A percentile compares a stretch with the other conserved stretches of the same genome.
Evolutionary conservation across 2,888 invertebrate species (phyloP).

Genomic region (Chalcosyrphus nemorum): DNA sequence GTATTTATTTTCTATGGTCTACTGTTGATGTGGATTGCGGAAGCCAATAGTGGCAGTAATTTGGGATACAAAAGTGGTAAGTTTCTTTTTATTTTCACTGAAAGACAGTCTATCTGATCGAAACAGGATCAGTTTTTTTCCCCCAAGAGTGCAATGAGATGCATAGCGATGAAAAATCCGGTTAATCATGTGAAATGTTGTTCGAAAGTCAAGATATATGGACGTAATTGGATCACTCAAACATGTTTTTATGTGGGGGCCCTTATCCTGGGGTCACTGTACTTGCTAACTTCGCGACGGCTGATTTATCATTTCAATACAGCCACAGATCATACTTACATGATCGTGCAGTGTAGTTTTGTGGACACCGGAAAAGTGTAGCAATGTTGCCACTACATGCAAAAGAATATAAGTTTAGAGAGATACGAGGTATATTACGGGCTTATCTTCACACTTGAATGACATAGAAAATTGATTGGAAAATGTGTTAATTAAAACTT

Average conservation of each 20-base stretch:
- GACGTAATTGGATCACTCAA: neutral
- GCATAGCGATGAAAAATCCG: neutral
- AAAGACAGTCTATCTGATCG: neutral
- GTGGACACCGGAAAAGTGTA: neutral
- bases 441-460: neutral
- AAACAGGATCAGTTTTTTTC: neutral
- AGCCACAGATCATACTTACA: neutral
- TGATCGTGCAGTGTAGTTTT: neutral
- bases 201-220: neutral
- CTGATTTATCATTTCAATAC: neutral
- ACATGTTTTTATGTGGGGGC: neutral
- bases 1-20: constrained; percentile 33
- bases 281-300: neutral
- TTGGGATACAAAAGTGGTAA: constrained; percentile 46
- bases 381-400: neutral
- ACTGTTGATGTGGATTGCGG: constrained; percentile 36
- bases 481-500: neutral
- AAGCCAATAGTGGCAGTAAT: constrained; percentile 52
- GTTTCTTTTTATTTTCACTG: constrained; percentile 1
- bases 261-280: constrained; percentile 5
- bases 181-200: neutral
- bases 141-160: too few relatives aligned
- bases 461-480: neutral
- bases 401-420: neutral
- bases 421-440: neutral